Evolutionary conservation across 1,140 invertebrate genomes (phyloP).

Genomic region (Armadillidium nasatum): DNA sequence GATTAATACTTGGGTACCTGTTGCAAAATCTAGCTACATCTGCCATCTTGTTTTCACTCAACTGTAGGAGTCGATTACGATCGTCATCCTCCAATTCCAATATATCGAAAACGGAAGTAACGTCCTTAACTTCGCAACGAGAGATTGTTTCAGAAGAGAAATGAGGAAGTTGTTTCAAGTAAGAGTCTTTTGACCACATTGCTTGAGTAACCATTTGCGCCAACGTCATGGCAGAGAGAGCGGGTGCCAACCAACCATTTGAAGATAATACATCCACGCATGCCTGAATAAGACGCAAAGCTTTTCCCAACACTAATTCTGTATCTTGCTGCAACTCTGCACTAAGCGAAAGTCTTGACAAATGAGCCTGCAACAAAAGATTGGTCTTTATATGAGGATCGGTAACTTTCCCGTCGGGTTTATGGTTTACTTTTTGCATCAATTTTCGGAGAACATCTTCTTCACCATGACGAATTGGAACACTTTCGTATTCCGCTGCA

Average conservation of each 20-base stretch:
- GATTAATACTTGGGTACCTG: slow-evolving; percentile 96
- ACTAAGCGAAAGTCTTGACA: slow-evolving; percentile 86
- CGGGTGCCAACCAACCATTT: slow-evolving; percentile 95
- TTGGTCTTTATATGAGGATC: slow-evolving; percentile 98
- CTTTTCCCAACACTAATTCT: slow-evolving; percentile 80
- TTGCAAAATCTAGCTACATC: slow-evolving; percentile 98
- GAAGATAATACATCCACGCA: slow-evolving; percentile 98
- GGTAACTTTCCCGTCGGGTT: slow-evolving; percentile 51
- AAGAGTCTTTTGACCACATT: slow-evolving; percentile 99
- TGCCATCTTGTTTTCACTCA: slow-evolving; percentile 82
- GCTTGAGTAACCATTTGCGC: slow-evolving; percentile 99
- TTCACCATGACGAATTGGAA: slow-evolving; percentile 92
- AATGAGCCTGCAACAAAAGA: slow-evolving; percentile 89
- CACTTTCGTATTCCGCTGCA: slow-evolving; percentile 91
- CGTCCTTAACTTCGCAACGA: slow-evolving; percentile 49
- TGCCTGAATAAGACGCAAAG: slow-evolving; percentile 82
- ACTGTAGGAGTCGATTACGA: slow-evolving; percentile 73
- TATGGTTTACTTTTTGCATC: slow-evolving; percentile 71
- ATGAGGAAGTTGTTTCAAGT: slow-evolving; percentile 94
- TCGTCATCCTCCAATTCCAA: slow-evolving; percentile 98
- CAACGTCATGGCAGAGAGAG: slow-evolving; percentile 97
- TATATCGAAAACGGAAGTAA: slow-evolving; percentile 96
- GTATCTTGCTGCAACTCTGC: slow-evolving; percentile 97
- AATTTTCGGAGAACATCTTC: slow-evolving; percentile 81
- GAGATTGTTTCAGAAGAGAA: slow-evolving; percentile 69